phyloP scores from a whole-genome alignment of 2,113 vertebrate species.

The Pogona vitticeps region DNA sequence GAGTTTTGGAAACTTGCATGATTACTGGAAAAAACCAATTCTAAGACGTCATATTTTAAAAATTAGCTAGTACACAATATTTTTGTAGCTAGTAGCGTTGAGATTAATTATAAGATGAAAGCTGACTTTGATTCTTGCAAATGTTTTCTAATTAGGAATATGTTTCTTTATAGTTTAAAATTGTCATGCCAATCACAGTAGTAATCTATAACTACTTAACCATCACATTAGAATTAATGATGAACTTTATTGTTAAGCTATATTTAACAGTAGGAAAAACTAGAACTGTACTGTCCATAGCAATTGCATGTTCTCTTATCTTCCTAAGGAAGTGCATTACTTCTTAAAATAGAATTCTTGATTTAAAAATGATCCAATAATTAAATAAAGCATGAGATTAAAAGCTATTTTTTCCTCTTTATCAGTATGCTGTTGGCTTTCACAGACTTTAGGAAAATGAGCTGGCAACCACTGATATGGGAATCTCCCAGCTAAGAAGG shows the following conservation, averaged over 20 bases:
- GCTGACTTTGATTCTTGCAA: slow-evolving; percentile 15
- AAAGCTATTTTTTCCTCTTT: slow-evolving; percentile 41
- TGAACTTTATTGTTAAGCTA: slow-evolving; percentile 28
- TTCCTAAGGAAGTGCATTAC: slow-evolving; percentile 30
- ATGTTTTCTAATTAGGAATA: slow-evolving; percentile 24
- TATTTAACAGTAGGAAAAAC: slow-evolving; percentile 27
- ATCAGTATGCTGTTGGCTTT: slow-evolving; percentile 25
- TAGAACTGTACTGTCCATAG: slow-evolving; percentile 21
- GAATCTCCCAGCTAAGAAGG: slow-evolving; percentile 11
- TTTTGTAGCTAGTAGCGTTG: slow-evolving; percentile 14
- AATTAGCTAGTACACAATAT: slow-evolving; percentile 20
- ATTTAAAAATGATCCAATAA: slow-evolving; percentile 21
- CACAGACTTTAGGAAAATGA: slow-evolving; percentile 29
- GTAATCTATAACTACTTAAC: background rate
- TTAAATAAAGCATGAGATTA: slow-evolving; percentile 46
- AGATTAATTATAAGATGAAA: slow-evolving; percentile 39
- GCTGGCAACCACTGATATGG: slow-evolving; percentile 12
- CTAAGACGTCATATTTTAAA: slow-evolving; percentile 34
- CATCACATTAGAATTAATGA: slow-evolving; percentile 19
- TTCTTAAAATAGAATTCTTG: slow-evolving; percentile 27
- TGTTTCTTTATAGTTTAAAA: slow-evolving; percentile 37
- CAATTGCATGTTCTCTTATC: slow-evolving; percentile 28
- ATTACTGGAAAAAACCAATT: slow-evolving; percentile 18
- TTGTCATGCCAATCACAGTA: slow-evolving; percentile 20
- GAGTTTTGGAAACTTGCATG: background rate